These are phyloP conservation scores for Caenorhabditis briggsae DNA, from an alignment of 1,140 invertebrate genomes.

Conservation along the genomic window DNA sequence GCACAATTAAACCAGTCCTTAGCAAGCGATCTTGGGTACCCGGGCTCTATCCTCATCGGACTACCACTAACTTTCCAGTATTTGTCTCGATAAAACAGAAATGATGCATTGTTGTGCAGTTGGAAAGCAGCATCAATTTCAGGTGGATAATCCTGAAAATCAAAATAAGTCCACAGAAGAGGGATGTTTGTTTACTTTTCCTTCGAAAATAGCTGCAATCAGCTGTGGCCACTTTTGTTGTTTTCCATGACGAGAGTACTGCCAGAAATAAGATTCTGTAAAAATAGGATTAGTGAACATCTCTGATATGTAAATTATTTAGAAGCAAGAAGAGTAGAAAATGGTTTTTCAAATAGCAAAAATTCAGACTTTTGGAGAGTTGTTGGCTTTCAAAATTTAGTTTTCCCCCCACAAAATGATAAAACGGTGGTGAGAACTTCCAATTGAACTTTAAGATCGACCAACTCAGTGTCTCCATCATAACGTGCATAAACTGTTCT, in stretches of 20 bases:
- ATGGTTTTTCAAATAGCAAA: no score
- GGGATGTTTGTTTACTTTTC: not conserved
- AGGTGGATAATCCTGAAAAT: conserved; percentile 18
- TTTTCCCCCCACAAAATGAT: no score
- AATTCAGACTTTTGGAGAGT: no score
- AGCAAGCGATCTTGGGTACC: conserved; percentile 26
- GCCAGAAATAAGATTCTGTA: conserved; percentile 62
- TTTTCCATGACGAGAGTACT: conserved; percentile 62
- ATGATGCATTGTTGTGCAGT: conserved; percentile 20
- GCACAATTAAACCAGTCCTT: conserved; percentile 56
- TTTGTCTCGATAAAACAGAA: conserved; percentile 50
- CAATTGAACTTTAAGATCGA: no score
- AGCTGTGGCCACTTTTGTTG: conserved; percentile 45
- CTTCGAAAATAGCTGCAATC: conserved; percentile 26
- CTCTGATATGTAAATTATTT: no score
- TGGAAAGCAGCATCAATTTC: conserved; percentile 61
- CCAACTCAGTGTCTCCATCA: no score
- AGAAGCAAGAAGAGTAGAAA: no score
- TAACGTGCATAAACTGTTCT: no score
- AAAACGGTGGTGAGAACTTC: no score
- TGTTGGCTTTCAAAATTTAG: no score
- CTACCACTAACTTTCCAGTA: conserved; percentile 57
- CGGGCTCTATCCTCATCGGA: not conserved
- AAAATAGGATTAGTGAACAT: no score
- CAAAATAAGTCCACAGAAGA: not conserved